phyloP scores from a whole-genome alignment of 2,888 invertebrate species.

The Thecocarcelia acutangulata region DNA sequence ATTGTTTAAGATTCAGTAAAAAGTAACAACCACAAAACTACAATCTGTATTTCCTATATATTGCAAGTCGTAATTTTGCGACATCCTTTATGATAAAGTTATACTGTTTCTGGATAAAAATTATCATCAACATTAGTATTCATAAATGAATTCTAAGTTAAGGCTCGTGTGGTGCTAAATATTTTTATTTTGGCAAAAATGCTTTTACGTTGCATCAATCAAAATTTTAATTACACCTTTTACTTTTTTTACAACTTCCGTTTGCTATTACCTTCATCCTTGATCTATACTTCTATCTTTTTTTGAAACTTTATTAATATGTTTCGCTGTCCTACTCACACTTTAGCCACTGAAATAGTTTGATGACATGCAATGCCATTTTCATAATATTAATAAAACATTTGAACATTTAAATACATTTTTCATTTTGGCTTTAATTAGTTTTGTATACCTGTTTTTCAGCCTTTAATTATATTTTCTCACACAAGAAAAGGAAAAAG shows the following conservation, averaged over 20 bases:
- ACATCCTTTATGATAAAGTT: too few relatives aligned
- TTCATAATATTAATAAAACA: slow-evolving; percentile 54
- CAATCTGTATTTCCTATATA: too few relatives aligned
- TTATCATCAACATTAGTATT: too few relatives aligned
- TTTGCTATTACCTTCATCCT: neutral
- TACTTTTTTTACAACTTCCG: slow-evolving; percentile 11
- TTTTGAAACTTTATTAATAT: neutral
- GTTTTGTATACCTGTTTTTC: slow-evolving; percentile 14
- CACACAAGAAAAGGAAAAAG: neutral
- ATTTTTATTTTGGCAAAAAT: too few relatives aligned
- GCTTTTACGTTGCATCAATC: slow-evolving; percentile 25
- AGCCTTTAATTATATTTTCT: slow-evolving; percentile 3
- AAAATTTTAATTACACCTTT: slow-evolving; percentile 44
- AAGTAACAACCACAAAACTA: too few relatives aligned
- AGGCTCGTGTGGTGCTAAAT: too few relatives aligned
- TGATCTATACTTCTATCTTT: neutral
- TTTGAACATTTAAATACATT: slow-evolving; percentile 59
- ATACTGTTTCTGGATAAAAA: too few relatives aligned
- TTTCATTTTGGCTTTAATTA: slow-evolving; percentile 62
- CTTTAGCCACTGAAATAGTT: slow-evolving; percentile 46
- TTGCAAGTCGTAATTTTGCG: too few relatives aligned
- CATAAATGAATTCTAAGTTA: too few relatives aligned
- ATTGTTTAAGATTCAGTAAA: too few relatives aligned
- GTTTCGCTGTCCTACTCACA: neutral
- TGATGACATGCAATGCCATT: slow-evolving; percentile 59